phyloP scores from a whole-genome alignment of 2,888 invertebrate genomes.

The Pristionchus maxplancki region DNA sequence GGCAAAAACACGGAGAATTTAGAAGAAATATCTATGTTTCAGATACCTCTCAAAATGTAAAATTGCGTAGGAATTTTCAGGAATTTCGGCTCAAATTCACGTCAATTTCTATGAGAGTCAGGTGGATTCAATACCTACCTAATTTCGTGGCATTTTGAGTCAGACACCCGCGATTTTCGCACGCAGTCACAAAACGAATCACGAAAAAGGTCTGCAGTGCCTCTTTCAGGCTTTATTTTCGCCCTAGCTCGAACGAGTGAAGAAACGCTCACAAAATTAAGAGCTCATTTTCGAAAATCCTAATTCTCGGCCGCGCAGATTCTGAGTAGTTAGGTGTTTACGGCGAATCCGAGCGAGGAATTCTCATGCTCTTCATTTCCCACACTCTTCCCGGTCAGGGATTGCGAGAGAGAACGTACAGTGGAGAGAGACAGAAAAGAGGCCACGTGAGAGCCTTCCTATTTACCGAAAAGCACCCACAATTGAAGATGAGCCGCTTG shows the following conservation, averaged over 20 bases:
- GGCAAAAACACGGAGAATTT: too few relatives aligned
- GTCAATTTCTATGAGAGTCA: not conserved
- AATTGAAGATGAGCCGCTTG: not conserved
- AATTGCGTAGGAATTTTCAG: too few relatives aligned
- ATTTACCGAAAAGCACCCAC: not conserved
- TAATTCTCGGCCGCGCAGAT: too few relatives aligned
- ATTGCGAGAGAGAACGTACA: too few relatives aligned
- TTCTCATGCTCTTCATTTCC: too few relatives aligned
- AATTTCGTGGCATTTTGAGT: not conserved
- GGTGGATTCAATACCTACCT: not conserved
- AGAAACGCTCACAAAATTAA: too few relatives aligned
- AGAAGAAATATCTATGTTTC: too few relatives aligned
- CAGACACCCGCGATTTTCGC: not conserved
- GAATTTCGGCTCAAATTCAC: not conserved
- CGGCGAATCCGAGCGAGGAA: not conserved
- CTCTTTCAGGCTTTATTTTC: not conserved
- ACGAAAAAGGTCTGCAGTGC: not conserved
- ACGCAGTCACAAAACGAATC: not conserved
- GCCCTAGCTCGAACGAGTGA: not conserved
- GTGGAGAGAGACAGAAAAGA: not conserved
- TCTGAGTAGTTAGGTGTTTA: not conserved
- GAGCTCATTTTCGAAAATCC: too few relatives aligned
- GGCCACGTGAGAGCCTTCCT: not conserved
- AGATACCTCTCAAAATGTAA: too few relatives aligned
- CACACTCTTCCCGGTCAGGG: not conserved